Percentiles rank a stretch among this genome's conserved stretches.
Evolutionary conservation across 2,797 vertebrate species (phyloP).

Genomic region (Brachyrhaphis roseni): DNA sequence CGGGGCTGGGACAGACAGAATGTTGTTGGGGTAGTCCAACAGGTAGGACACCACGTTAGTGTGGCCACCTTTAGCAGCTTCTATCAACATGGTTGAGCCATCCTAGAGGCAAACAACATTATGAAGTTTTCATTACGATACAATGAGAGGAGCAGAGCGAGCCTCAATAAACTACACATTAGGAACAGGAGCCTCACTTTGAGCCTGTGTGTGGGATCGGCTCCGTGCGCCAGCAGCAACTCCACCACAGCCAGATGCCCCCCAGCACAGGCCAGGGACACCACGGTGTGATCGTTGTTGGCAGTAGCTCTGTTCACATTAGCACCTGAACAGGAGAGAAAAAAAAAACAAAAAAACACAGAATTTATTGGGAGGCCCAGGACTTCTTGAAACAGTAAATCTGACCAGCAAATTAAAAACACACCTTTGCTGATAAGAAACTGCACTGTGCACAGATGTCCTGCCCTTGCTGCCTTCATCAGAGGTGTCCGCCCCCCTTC

Average conservation of each 20-base stretch:
- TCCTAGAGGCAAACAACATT: constrained; percentile 80
- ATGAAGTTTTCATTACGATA: background rate
- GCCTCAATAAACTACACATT: background rate
- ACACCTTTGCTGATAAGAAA: constrained; percentile 99
- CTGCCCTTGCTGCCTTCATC: constrained; percentile 98
- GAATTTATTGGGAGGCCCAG: background rate
- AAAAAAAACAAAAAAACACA: background rate
- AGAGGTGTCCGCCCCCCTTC: constrained; percentile 97
- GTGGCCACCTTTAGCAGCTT: constrained; percentile 99
- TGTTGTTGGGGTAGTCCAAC: constrained; percentile 98
- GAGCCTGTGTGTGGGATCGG: constrained; percentile 97
- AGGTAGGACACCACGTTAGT: constrained; percentile 99
- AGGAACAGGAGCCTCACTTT: constrained; percentile 83
- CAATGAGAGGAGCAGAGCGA: background rate
- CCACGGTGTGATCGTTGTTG: constrained; percentile 98
- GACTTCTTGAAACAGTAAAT: background rate
- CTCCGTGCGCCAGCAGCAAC: constrained; percentile 94
- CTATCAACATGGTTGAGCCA: constrained; percentile 99
- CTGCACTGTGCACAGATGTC: constrained; percentile 98
- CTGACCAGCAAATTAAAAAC: constrained; percentile 8
- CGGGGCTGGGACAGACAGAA: constrained; percentile 91
- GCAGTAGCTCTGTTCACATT: constrained; percentile 98
- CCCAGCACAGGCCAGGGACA: constrained; percentile 97
- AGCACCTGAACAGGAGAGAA: constrained; percentile 84
- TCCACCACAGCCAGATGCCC: constrained; percentile 98